These are phyloP conservation scores for Dyspetes luteomarginatus DNA, from an alignment of 2,888 invertebrate species.

Conservation along the genomic window DNA sequence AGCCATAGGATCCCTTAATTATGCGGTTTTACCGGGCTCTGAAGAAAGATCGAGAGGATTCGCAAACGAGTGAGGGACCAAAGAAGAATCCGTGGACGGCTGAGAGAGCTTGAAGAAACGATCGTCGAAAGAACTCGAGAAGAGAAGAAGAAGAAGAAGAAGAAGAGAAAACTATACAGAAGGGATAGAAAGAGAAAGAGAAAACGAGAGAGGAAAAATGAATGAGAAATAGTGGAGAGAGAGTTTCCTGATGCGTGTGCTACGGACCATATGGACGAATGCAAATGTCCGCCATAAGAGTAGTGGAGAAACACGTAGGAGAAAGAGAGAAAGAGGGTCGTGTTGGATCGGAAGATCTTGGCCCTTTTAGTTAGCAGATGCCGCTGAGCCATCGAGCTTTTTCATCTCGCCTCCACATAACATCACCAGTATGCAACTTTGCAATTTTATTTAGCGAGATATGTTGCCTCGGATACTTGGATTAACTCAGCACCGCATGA, in stretches of 20 bases:
- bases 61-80: slow-evolving; percentile 23
- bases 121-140: slow-evolving; percentile 25
- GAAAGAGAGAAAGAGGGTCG: slow-evolving; percentile 70
- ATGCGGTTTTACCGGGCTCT: slow-evolving; percentile 76
- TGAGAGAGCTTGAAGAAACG: slow-evolving; percentile 57
- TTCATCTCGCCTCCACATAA: slow-evolving; percentile 7
- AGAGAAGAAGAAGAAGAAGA: slow-evolving; percentile 23
- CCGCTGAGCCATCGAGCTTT: slow-evolving; percentile 71
- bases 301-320: slow-evolving; percentile 40
- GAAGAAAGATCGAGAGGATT: slow-evolving; percentile 31
- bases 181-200: slow-evolving; percentile 22
- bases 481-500: too few relatives aligned
- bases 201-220: slow-evolving; percentile 24
- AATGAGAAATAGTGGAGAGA: slow-evolving; percentile 26
- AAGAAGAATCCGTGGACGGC: slow-evolving; percentile 43
- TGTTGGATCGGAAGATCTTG: slow-evolving; percentile 73
- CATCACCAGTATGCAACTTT: background rate
- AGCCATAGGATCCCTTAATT: slow-evolving; percentile 77
- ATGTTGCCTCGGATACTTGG: background rate
- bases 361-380: slow-evolving; percentile 81
- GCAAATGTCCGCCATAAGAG: slow-evolving; percentile 73
- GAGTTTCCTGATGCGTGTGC: slow-evolving; percentile 32
- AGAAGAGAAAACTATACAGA: slow-evolving; percentile 35
- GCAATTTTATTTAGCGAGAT: background rate
- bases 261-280: slow-evolving; percentile 66